Evolutionary conservation across 2,888 invertebrate genomes (phyloP).

Genomic region (Lydus trimaculatus): DNA sequence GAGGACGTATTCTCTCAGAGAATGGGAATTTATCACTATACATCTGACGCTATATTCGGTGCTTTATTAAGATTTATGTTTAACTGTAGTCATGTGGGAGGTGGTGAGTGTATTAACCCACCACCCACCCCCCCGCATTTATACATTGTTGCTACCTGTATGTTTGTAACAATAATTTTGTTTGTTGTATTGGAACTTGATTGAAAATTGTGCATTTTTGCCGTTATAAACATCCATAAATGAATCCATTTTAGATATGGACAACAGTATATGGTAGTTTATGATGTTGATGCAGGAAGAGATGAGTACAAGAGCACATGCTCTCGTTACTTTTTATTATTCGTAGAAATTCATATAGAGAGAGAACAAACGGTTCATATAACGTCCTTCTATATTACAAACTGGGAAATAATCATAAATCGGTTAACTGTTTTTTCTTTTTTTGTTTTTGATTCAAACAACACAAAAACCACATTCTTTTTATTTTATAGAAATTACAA

Average conservation of each 20-base stretch:
- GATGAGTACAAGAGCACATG: conserved; percentile 51
- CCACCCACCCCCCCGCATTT: conserved; percentile 44
- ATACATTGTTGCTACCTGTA: conserved; percentile 40
- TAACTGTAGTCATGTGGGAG: conserved; percentile 48
- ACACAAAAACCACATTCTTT: conserved; percentile 9
- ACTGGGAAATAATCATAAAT: conserved; percentile 50
- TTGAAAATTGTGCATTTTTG: conserved; percentile 11
- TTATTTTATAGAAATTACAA: conserved; percentile 5
- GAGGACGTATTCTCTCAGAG: conserved; percentile 62
- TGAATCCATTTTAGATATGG: conserved; percentile 58
- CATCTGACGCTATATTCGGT: conserved; percentile 60
- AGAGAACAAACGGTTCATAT: conserved; percentile 42
- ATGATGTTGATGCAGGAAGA: conserved; percentile 54
- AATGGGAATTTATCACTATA: conserved; percentile 63
- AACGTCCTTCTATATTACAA: conserved; percentile 44
- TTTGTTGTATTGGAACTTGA: too few species aligned
- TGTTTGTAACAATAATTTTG: neutral
- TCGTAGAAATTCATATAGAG: conserved; percentile 53
- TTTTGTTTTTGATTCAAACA: too few species aligned
- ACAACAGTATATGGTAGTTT: conserved; percentile 55
- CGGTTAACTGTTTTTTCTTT: conserved; percentile 17
- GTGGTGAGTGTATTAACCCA: conserved; percentile 45
- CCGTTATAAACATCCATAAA: conserved; percentile 43
- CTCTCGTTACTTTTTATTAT: conserved; percentile 60
- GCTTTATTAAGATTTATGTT: conserved; percentile 63